A percentile compares a stretch with the other conserved stretches of the same genome.
Evolutionary conservation across 2,113 vertebrate species (phyloP).

Genomic region (Pandion haliaetus): DNA sequence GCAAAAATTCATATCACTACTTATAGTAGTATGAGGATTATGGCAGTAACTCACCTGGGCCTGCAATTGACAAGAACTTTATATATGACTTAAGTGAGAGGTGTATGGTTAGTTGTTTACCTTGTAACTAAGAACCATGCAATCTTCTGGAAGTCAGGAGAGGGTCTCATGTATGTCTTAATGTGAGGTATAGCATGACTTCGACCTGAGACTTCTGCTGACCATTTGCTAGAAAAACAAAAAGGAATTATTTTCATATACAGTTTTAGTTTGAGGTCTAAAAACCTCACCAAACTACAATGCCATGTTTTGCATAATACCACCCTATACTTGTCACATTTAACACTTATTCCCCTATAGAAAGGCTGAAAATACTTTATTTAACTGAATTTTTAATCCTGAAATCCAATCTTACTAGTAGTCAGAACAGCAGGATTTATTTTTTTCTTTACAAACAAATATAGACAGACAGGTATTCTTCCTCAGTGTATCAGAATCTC

Average conservation of each 20-base stretch:
- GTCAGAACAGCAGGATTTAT: background rate
- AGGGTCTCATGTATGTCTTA: slow-evolving; percentile 92
- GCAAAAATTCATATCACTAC: background rate
- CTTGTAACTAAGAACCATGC: slow-evolving; percentile 97
- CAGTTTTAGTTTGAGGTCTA: background rate
- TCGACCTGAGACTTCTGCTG: slow-evolving; percentile 85
- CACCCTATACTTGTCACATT: background rate
- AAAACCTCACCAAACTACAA: background rate
- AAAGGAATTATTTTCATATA: background rate
- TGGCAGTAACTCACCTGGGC: background rate
- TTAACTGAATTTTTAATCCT: background rate
- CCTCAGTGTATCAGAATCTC: background rate
- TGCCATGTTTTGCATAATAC: background rate
- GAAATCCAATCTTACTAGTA: background rate
- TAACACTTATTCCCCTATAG: background rate
- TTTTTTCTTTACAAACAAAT: background rate
- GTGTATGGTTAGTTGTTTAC: slow-evolving; percentile 57
- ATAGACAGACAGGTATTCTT: background rate
- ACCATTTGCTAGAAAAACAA: slow-evolving; percentile 82
- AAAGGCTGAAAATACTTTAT: background rate
- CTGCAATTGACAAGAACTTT: background rate
- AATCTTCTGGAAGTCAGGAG: slow-evolving; percentile 86
- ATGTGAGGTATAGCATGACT: slow-evolving; percentile 95
- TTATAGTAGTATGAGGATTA: background rate
- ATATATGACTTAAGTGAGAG: background rate